A percentile compares a stretch with the other conserved stretches of the same genome.
Conservation (phyloP, 2,113 vertebrate genomes). For the Promerops cafer region DNA sequence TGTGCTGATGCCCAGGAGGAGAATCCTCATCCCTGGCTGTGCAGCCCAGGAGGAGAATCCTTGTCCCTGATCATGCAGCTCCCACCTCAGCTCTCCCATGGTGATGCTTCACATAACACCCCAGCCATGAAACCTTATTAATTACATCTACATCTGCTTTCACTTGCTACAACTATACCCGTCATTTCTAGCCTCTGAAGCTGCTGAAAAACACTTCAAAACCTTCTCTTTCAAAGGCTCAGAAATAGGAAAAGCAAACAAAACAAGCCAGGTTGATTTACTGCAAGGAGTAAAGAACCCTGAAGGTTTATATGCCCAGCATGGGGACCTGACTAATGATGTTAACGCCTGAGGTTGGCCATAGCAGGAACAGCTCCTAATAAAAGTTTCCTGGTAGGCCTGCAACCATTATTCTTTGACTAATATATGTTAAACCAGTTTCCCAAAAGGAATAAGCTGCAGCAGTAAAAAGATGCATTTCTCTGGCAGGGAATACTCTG, state of each 20-base stretch:
- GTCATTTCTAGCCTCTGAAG: background rate
- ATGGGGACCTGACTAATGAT: constrained; percentile 30
- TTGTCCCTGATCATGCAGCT: rapidly evolving
- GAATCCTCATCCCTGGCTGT: rapidly evolving
- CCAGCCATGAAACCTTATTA: background rate
- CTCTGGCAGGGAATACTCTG: background rate
- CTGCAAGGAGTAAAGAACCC: background rate
- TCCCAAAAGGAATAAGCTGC: background rate
- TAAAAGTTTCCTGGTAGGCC: constrained; percentile 3
- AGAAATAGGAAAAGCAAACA: background rate
- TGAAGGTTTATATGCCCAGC: background rate
- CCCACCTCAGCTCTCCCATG: background rate
- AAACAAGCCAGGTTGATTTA: constrained; percentile 13
- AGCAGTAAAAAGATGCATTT: background rate
- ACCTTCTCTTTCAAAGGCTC: background rate
- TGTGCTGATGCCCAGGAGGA: background rate
- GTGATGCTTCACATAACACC: background rate
- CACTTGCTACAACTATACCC: background rate
- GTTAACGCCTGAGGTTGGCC: background rate
- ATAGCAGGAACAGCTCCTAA: background rate
- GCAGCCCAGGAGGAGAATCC: background rate
- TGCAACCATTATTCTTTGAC: background rate
- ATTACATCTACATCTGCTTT: background rate
- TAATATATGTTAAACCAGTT: background rate
- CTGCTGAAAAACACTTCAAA: background rate